These are phyloP conservation scores for Melinaea menophilus DNA, from an alignment of 2,888 invertebrate species.

Conservation along the genomic window DNA sequence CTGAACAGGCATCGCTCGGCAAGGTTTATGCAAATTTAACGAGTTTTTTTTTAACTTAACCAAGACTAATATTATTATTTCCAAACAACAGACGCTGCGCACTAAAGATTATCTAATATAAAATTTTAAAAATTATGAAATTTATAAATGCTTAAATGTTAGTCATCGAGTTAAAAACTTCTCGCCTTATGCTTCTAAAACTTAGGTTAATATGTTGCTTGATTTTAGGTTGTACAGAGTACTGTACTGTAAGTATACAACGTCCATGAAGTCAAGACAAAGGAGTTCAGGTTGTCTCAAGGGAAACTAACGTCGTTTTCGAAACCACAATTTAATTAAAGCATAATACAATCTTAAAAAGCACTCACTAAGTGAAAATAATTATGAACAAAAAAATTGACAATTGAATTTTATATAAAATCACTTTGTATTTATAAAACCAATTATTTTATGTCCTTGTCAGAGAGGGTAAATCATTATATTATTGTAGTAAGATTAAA, in stretches of 20 bases:
- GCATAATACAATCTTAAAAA: conserved; percentile 24
- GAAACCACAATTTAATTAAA: conserved; percentile 33
- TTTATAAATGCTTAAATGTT: conserved; percentile 43
- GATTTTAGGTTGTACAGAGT: too few species aligned
- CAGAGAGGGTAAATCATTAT: too few species aligned
- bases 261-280: conserved; percentile 20
- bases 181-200: conserved; percentile 21
- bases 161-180: conserved; percentile 29
- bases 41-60: conserved; percentile 63
- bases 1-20: conserved; percentile 49
- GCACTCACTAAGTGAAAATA: conserved; percentile 22
- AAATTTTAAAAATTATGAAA: conserved; percentile 32
- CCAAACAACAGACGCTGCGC: conserved; percentile 58
- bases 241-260: background rate
- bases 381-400: conserved; percentile 3
- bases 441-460: too few species aligned
- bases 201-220: conserved; percentile 6
- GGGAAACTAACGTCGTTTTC: conserved; percentile 28
- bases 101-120: conserved; percentile 50
- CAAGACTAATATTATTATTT: conserved; percentile 68
- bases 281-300: conserved; percentile 25
- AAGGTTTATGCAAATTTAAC: conserved; percentile 73
- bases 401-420: background rate
- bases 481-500: too few species aligned
- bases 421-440: too few species aligned